Conservation (phyloP, 2,113 vertebrate genomes). For the Solenodon paradoxus region DNA sequence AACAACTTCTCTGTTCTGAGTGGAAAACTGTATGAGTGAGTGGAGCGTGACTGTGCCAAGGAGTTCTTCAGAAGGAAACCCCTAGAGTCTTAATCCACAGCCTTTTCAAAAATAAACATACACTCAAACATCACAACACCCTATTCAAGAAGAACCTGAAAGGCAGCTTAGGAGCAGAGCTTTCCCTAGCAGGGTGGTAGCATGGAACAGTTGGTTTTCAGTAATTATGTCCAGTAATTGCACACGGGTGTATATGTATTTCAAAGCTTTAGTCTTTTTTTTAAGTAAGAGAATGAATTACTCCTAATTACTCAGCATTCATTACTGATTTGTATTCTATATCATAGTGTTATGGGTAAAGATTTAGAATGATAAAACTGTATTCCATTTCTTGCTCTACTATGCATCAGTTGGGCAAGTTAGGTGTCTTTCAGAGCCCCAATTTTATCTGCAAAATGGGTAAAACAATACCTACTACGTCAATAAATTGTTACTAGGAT, state of each 20-base stretch:
- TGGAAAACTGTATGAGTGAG: neutral
- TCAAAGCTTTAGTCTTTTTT: neutral
- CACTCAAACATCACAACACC: accelerated
- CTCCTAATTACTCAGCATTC: neutral
- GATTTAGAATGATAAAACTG: neutral
- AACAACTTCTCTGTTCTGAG: neutral
- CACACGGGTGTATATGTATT: neutral
- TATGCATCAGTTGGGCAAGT: neutral
- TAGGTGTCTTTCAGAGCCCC: neutral
- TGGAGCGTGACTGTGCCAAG: neutral
- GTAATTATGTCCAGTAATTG: neutral
- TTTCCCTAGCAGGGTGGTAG: neutral
- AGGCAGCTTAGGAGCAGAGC: neutral
- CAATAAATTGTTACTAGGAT: neutral
- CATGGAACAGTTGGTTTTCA: neutral
- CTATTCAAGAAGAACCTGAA: neutral
- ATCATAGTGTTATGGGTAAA: neutral
- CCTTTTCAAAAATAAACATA: neutral
- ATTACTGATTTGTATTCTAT: neutral
- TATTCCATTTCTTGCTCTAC: neutral
- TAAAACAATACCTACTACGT: neutral
- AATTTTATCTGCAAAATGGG: neutral
- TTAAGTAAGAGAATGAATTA: neutral
- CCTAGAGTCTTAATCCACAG: neutral
- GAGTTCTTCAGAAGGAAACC: neutral